These are phyloP conservation scores for Sylvietta virens DNA, from an alignment of 2,113 vertebrate genomes.

Conservation along the genomic window DNA sequence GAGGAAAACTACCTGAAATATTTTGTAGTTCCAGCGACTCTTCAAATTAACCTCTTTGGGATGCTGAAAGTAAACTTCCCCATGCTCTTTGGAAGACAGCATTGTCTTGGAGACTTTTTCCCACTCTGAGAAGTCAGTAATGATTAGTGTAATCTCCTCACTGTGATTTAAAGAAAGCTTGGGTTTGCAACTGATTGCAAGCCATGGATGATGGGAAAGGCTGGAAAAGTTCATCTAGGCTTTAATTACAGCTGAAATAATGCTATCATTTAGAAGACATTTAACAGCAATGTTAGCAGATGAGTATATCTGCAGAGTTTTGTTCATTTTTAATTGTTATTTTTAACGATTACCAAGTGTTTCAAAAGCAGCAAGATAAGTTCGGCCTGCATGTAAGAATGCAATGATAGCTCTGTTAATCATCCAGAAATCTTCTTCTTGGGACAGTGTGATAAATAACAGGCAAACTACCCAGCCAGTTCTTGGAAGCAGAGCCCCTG, in stretches of 20 bases:
- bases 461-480: not conserved
- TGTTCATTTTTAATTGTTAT: not conserved
- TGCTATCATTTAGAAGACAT: not conserved
- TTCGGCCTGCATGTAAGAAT: not conserved
- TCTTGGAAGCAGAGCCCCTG: slow-evolving; percentile 28
- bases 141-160: not conserved
- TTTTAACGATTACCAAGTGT: not conserved
- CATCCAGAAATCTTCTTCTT: not conserved
- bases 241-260: not conserved
- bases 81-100: not conserved
- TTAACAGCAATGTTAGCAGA: not conserved
- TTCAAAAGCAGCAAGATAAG: not conserved
- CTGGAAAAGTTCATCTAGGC: not conserved
- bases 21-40: not conserved
- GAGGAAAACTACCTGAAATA: not conserved
- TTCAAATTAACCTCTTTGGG: not conserved
- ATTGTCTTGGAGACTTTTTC: not conserved
- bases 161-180: not conserved
- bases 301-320: fast-evolving
- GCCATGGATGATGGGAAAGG: not conserved
- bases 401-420: not conserved
- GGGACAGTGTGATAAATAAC: slow-evolving; percentile 13
- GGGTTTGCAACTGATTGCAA: not conserved
- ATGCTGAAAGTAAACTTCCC: not conserved
- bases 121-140: not conserved